Evolutionary conservation across 2,113 vertebrate genomes (phyloP).

Genomic region (Thryonomys swinderianus): DNA sequence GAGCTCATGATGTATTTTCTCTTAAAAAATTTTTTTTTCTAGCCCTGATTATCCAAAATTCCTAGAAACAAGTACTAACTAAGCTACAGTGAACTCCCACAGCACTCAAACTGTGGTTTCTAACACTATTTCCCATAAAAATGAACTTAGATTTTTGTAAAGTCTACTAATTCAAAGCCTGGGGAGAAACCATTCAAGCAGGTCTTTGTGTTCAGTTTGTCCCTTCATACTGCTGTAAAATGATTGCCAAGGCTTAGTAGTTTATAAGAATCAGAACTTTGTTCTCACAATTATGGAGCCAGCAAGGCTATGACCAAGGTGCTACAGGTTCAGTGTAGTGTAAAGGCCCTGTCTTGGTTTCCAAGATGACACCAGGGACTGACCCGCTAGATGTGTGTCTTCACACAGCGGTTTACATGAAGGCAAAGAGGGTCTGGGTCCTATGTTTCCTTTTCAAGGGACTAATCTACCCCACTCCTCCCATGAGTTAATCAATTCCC

Average conservation of each 20-base stretch:
- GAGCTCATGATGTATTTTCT: not conserved
- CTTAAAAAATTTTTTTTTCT: not conserved
- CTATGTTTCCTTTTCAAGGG: not conserved
- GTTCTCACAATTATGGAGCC: not conserved
- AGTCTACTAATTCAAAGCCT: not conserved
- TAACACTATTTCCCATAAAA: not conserved
- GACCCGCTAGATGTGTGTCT: not conserved
- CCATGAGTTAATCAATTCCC: not conserved
- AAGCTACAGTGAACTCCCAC: too few species aligned
- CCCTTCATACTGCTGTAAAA: not conserved
- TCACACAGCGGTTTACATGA: not conserved
- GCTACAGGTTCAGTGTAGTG: not conserved
- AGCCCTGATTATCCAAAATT: not conserved
- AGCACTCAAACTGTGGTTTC: not conserved
- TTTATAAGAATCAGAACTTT: too few species aligned
- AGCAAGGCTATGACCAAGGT: not conserved
- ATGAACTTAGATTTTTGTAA: not conserved
- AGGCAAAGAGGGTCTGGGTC: not conserved
- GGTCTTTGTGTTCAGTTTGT: not conserved
- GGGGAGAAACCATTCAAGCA: not conserved
- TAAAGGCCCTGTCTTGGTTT: not conserved
- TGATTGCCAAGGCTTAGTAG: not conserved
- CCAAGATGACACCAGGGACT: not conserved
- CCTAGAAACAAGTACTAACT: not conserved
- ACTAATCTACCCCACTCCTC: not conserved